Evolutionary conservation across 2,888 invertebrate genomes (phyloP).

Genomic region (Nomada ruficornis): DNA sequence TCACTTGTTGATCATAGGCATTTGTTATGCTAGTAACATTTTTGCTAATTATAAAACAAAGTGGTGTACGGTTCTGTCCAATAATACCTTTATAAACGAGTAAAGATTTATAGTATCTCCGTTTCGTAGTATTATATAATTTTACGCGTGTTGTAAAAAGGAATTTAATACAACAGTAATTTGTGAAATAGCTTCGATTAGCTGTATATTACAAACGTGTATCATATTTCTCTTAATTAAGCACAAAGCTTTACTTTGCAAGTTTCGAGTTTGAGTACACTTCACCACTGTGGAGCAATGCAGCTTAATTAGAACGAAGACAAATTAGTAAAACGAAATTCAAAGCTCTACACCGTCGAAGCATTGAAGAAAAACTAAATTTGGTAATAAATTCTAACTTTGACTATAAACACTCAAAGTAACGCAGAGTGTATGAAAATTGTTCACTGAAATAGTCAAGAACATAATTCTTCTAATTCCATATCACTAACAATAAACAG

Average conservation of each 20-base stretch:
- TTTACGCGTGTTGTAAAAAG: too few species aligned
- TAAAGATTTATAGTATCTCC: not conserved
- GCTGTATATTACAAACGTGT: not conserved
- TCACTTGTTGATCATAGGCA: conserved; percentile 22
- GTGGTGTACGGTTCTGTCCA: not conserved
- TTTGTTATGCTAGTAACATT: not conserved
- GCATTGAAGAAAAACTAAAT: not conserved
- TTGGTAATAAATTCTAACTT: not conserved
- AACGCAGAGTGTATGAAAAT: too few species aligned
- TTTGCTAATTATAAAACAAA: not conserved
- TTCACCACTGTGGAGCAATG: not conserved
- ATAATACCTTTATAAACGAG: too few species aligned
- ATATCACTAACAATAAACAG: too few species aligned
- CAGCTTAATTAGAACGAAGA: not conserved
- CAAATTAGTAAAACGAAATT: not conserved
- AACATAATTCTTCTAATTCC: too few species aligned
- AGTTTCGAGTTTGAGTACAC: not conserved
- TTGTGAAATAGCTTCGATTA: not conserved
- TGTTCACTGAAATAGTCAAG: too few species aligned
- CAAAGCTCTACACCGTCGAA: not conserved
- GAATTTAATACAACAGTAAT: not conserved
- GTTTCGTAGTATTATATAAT: too few species aligned
- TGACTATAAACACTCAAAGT: not conserved
- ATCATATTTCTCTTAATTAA: too few species aligned
- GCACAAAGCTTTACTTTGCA: not conserved